Percentiles rank a stretch among this genome's conserved stretches.
These are phyloP conservation scores for Phoebastria nigripes DNA, from an alignment of 2,797 vertebrate species.

Conservation along the genomic window DNA sequence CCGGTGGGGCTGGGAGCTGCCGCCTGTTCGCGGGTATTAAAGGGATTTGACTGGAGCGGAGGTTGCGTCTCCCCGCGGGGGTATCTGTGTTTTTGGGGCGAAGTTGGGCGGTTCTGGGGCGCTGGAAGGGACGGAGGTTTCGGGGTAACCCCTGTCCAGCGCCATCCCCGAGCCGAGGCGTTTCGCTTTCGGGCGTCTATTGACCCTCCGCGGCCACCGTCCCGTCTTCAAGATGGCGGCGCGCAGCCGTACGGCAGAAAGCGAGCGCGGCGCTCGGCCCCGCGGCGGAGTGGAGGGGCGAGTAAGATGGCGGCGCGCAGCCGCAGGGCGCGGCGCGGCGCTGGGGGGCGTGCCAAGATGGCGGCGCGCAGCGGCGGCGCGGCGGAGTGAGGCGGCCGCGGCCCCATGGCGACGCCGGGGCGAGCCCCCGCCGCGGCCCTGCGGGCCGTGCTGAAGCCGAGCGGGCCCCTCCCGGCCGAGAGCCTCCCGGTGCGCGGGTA, in stretches of 20 bases:
- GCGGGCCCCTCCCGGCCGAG: constrained; percentile 77
- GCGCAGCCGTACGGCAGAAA: not conserved
- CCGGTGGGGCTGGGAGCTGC: not conserved
- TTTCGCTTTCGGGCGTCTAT: fast-evolving
- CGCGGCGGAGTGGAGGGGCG: too few species aligned
- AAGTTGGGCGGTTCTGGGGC: not conserved
- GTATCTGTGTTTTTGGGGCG: not conserved
- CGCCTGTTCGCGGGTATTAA: not conserved
- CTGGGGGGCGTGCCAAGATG: not conserved
- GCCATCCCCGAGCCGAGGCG: fast-evolving
- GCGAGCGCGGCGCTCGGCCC: too few species aligned
- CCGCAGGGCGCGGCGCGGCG: too few species aligned
- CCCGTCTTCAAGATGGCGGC: not conserved
- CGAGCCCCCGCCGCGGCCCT: constrained; percentile 61
- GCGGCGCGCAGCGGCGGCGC: not conserved
- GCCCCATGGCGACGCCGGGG: not conserved
- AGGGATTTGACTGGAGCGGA: not conserved
- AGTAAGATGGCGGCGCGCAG: not conserved
- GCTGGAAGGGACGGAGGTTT: not conserved
- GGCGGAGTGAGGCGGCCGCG: not conserved
- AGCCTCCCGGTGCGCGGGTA: constrained; percentile 84
- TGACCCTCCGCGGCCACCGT: not conserved
- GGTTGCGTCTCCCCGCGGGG: not conserved
- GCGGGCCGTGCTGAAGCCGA: constrained; percentile 83
- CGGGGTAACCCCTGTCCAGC: too few species aligned